Percentiles rank a stretch among this genome's conserved stretches.
phyloP scores from a whole-genome alignment of 2,888 invertebrate genomes.

The Allygus modestus region DNA sequence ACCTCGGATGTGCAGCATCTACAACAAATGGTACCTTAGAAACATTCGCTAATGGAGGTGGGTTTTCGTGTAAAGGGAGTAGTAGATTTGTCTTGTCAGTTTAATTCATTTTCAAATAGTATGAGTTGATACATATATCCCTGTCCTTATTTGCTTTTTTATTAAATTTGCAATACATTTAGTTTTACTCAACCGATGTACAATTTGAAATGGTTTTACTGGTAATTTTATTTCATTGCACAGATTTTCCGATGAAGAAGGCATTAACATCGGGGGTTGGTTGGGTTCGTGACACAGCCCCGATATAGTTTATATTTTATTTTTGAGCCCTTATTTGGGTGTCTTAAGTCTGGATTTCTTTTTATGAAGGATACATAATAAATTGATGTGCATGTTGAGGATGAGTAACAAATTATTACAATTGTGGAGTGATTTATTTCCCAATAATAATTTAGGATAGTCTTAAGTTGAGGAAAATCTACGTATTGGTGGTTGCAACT shows the following conservation, averaged over 20 bases:
- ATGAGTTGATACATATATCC: too few relatives aligned
- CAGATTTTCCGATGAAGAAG: conserved; percentile 10
- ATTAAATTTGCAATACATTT: not conserved
- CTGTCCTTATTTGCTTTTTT: not conserved
- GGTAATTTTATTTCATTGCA: not conserved
- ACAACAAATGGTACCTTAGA: conserved; percentile 62
- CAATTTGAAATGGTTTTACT: not conserved
- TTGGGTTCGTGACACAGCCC: conserved; percentile 26
- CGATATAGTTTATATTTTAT: not conserved
- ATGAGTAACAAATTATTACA: too few relatives aligned
- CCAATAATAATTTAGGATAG: too few relatives aligned
- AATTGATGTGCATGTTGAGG: too few relatives aligned
- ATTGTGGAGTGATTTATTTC: too few relatives aligned
- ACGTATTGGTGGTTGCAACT: too few relatives aligned
- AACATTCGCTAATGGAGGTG: conserved; percentile 64
- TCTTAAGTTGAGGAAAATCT: too few relatives aligned
- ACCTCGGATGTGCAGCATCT: conserved; percentile 63
- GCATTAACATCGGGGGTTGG: conserved; percentile 33
- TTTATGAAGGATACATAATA: too few relatives aligned
- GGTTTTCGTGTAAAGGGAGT: conserved; percentile 51
- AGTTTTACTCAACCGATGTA: not conserved
- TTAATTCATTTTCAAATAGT: not conserved
- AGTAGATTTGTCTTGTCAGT: conserved; percentile 36
- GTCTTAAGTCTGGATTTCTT: too few relatives aligned
- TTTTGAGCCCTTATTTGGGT: not conserved